Conservation (phyloP, 2,888 invertebrate species). For the Drosophila borborema region DNA sequence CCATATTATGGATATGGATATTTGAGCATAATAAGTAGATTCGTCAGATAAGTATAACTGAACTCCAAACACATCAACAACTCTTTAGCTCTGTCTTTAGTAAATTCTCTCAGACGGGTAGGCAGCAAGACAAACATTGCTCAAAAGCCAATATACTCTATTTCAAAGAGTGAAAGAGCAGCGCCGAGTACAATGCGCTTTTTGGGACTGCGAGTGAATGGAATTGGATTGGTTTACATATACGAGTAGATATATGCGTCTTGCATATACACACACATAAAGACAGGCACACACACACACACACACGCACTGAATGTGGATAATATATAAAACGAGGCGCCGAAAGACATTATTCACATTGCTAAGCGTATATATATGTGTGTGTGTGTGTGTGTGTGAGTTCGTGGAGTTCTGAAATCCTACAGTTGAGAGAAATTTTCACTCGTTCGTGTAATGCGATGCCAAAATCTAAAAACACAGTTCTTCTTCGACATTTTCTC, state of each 20-base stretch:
- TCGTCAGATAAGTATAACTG: neutral
- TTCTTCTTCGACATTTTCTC: conserved; percentile 41
- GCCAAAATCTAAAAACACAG: conserved; percentile 62
- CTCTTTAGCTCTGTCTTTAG: neutral
- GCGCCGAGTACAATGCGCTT: conserved; percentile 62
- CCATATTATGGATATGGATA: too few species aligned
- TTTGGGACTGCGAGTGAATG: conserved; percentile 29
- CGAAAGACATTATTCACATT: conserved; percentile 81
- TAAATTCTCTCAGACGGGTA: neutral
- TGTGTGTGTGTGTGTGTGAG: conserved; percentile 5
- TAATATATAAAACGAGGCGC: conserved; percentile 70
- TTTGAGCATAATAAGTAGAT: too few species aligned
- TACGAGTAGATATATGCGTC: conserved; percentile 46
- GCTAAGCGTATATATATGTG: conserved; percentile 20
- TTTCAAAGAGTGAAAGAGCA: neutral
- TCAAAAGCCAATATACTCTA: neutral
- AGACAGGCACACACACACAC: conserved; percentile 14
- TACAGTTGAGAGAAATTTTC: conserved; percentile 12
- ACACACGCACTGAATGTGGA: conserved; percentile 35
- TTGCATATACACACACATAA: conserved; percentile 14
- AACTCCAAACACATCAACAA: neutral
- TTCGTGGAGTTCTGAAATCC: conserved; percentile 41
- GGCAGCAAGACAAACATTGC: neutral
- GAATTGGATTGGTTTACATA: conserved; percentile 32
- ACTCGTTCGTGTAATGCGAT: conserved; percentile 69